These are phyloP conservation scores for Cordilura impudica DNA, from an alignment of 2,888 invertebrate genomes.

Conservation along the genomic window DNA sequence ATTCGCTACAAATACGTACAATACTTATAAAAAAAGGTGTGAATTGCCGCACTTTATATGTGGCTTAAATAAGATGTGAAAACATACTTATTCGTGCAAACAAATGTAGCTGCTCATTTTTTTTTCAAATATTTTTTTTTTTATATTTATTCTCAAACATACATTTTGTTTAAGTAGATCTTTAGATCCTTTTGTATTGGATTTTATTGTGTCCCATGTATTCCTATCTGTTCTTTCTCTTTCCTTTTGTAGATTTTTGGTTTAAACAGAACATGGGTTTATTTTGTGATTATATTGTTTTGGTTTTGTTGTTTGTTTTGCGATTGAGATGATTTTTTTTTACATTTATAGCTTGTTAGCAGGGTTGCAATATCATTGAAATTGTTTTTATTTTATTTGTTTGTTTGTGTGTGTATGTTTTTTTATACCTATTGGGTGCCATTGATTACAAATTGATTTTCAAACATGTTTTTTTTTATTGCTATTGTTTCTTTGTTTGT, in stretches of 20 bases:
- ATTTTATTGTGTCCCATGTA: slow-evolving; percentile 29
- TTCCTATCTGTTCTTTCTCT: too few species aligned
- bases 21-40: slow-evolving; percentile 64
- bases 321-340: background rate
- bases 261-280: slow-evolving; percentile 31
- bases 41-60: slow-evolving; percentile 64
- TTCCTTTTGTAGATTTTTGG: too few species aligned
- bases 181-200: background rate
- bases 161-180: slow-evolving; percentile 49
- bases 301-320: background rate
- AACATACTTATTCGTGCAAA: slow-evolving; percentile 1
- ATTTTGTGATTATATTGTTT: slow-evolving; percentile 15
- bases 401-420: slow-evolving; percentile 20
- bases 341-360: slow-evolving; percentile 44
- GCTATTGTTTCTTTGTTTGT: background rate
- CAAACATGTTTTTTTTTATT: slow-evolving; percentile 53
- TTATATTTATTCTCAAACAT: slow-evolving; percentile 24
- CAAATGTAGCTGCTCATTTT: slow-evolving; percentile 28
- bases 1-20: slow-evolving; percentile 3
- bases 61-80: slow-evolving; percentile 62
- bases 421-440: slow-evolving; percentile 49
- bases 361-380: slow-evolving; percentile 43
- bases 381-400: background rate
- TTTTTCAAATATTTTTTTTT: slow-evolving; percentile 7
- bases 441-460: slow-evolving; percentile 67